Conservation (phyloP, 1,140 invertebrate genomes). For the Zophobas atratus region DNA sequence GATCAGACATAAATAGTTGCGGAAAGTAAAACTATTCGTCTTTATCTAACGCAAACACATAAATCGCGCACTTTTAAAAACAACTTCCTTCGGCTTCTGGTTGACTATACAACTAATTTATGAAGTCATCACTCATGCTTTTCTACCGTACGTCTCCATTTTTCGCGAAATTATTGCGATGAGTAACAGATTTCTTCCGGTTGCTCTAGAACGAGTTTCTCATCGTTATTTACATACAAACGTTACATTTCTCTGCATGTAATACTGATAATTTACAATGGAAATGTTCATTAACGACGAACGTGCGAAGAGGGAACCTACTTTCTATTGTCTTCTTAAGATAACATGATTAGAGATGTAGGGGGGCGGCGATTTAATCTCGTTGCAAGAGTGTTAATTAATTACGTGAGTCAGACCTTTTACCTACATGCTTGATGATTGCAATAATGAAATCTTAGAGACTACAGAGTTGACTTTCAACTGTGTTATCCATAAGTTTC, state of each 20-base stretch:
- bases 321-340: constrained; percentile 37
- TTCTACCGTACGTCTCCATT: no score
- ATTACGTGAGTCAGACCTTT: constrained; percentile 9
- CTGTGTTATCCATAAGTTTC: no score
- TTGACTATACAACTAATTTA: no score
- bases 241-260: constrained; percentile 20
- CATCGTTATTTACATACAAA: constrained; percentile 28
- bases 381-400: constrained; percentile 31
- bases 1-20: no score
- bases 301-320: constrained; percentile 38
- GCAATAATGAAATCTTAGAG: not conserved
- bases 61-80: no score
- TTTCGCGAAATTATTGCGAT: not conserved
- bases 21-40: no score
- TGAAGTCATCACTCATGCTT: no score
- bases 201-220: constrained; percentile 1
- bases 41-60: no score
- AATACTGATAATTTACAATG: constrained; percentile 25
- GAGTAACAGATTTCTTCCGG: constrained; percentile 11
- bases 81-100: no score
- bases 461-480: not conserved
- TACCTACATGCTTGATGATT: constrained; percentile 17
- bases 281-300: constrained; percentile 37
- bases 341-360: constrained; percentile 18
- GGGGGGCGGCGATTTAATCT: constrained; percentile 20